A percentile compares a stretch with the other conserved stretches of the same genome.
Conservation (phyloP, 2,797 vertebrate species). For the Sebastes itinus region DNA sequence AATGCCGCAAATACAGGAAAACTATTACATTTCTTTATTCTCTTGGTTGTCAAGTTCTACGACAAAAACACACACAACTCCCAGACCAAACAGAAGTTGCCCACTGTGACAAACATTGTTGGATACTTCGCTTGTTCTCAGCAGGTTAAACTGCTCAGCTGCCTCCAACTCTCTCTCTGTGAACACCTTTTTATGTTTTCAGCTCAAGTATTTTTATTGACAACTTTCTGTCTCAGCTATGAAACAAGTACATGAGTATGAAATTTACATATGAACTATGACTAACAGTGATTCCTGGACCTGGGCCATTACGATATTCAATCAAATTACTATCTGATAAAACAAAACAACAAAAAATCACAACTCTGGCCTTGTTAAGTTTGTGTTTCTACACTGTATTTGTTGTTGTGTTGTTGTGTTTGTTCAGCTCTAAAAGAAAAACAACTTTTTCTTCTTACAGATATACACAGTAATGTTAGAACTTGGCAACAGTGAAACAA, state of each 20-base stretch:
- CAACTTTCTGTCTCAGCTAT: background rate
- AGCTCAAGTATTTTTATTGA: background rate
- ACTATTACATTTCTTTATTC: rapidly evolving
- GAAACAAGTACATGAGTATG: background rate
- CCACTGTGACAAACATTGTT: background rate
- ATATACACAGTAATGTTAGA: background rate
- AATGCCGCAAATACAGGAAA: background rate
- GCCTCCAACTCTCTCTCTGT: background rate
- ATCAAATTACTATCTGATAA: background rate
- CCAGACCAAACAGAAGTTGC: too few species aligned
- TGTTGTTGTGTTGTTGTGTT: background rate
- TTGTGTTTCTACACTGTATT: background rate
- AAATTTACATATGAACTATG: background rate
- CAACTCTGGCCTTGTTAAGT: background rate
- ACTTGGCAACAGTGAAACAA: background rate
- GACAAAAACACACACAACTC: too few species aligned
- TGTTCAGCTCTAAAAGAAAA: background rate
- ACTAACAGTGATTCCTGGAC: background rate
- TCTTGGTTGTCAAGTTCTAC: background rate
- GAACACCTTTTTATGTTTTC: background rate
- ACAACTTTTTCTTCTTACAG: background rate
- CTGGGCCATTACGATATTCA: background rate
- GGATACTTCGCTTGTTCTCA: background rate
- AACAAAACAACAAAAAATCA: background rate
- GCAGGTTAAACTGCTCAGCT: background rate